A percentile compares a stretch with the other conserved stretches of the same genome.
These are phyloP conservation scores for Erethizon dorsatum DNA, from an alignment of 2,797 vertebrate genomes.

Conservation along the genomic window DNA sequence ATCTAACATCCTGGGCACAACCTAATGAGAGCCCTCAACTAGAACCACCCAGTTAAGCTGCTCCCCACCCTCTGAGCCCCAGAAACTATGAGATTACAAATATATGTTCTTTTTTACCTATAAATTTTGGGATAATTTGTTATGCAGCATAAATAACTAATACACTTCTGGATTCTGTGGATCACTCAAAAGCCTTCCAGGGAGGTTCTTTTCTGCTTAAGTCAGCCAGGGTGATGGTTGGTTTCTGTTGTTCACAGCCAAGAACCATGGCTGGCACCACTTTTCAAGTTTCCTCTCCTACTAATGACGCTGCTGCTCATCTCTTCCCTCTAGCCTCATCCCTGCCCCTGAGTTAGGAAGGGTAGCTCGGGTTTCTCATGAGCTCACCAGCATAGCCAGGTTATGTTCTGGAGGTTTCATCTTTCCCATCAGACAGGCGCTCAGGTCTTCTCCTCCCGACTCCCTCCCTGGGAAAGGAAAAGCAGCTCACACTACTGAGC, in stretches of 20 bases:
- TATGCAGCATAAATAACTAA: not conserved
- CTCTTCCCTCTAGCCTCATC: not conserved
- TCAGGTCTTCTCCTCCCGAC: not conserved
- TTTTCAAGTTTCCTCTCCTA: not conserved
- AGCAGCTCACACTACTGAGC: not conserved
- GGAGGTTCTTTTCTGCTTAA: not conserved
- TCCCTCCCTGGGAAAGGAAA: not conserved
- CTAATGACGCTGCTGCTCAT: not conserved
- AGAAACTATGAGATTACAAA: constrained; percentile 4
- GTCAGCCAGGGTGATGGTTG: not conserved
- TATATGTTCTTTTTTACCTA: not conserved
- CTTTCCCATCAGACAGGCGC: not conserved
- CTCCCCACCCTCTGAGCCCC: not conserved
- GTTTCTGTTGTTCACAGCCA: constrained; percentile 31
- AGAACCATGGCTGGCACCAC: not conserved
- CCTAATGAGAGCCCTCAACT: not conserved
- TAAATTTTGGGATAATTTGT: not conserved
- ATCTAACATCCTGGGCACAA: not conserved
- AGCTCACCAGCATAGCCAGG: not conserved
- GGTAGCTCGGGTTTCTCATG: not conserved
- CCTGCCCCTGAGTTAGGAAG: not conserved
- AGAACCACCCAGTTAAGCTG: not conserved
- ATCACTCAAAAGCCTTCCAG: not conserved
- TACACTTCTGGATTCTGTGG: constrained; percentile 3
- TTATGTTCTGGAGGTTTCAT: not conserved